phyloP scores from a whole-genome alignment of 1,140 invertebrate species.

The Drosophila kurseongensis region DNA sequence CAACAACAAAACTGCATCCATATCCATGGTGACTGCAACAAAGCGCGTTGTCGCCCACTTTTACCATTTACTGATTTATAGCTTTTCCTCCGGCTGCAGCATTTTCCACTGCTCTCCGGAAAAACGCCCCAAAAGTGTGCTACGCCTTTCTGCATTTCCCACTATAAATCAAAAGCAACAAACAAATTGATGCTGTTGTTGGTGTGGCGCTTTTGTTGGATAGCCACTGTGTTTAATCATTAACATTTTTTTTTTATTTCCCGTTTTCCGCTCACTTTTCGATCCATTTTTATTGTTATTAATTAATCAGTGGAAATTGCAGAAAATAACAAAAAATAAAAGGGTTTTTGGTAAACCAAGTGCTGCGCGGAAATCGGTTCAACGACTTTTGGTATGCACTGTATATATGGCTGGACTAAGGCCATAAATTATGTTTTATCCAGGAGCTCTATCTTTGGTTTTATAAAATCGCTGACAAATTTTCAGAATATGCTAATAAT shows the following conservation, averaged over 20 bases:
- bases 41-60: slow-evolving; percentile 58
- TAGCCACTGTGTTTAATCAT: slow-evolving; percentile 70
- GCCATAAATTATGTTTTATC: slow-evolving; percentile 31
- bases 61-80: slow-evolving; percentile 75
- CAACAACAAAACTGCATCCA: slow-evolving; percentile 50
- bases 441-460: slow-evolving; percentile 19
- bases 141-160: slow-evolving; percentile 61
- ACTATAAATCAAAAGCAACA: slow-evolving; percentile 78
- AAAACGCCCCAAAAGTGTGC: slow-evolving; percentile 64
- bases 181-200: slow-evolving; percentile 55
- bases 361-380: slow-evolving; percentile 18
- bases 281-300: slow-evolving; percentile 77
- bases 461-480: slow-evolving; percentile 30
- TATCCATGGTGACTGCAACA: slow-evolving; percentile 52
- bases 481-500: slow-evolving; percentile 10
- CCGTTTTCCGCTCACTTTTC: slow-evolving; percentile 9
- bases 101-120: slow-evolving; percentile 40
- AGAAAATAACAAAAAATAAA: slow-evolving; percentile 33
- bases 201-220: slow-evolving; percentile 48
- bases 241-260: slow-evolving; percentile 40
- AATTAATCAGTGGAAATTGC: slow-evolving; percentile 79
- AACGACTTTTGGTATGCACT: slow-evolving; percentile 39
- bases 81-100: slow-evolving; percentile 45
- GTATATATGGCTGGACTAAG: slow-evolving; percentile 8
- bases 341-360: slow-evolving; percentile 28